Conservation (phyloP, 2,888 invertebrate genomes). For the Caenorhabditis wallacei region DNA sequence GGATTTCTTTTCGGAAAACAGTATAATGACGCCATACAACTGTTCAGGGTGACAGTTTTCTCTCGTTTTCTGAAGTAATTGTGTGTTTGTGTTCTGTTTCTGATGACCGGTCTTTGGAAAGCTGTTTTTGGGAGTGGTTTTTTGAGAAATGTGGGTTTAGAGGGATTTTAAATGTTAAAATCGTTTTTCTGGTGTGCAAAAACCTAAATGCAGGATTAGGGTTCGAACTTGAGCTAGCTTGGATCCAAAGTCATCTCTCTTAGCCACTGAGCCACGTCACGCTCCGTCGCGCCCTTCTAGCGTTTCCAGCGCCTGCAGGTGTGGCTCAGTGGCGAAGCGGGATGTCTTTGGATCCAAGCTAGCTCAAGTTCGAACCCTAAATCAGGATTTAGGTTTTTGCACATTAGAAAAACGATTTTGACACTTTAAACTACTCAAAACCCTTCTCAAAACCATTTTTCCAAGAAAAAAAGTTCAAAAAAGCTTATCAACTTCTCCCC, state of each 20-base stretch:
- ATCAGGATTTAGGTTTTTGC: neutral
- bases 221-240: too few relatives aligned
- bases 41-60: slow-evolving; percentile 11
- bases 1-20: slow-evolving; percentile 7
- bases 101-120: neutral
- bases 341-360: too few relatives aligned
- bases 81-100: slow-evolving; percentile 7
- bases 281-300: too few relatives aligned
- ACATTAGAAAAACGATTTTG: neutral
- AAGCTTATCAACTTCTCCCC: neutral
- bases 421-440: neutral
- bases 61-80: neutral
- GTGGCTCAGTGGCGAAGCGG: neutral
- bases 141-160: neutral
- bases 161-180: neutral
- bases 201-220: neutral
- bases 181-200: neutral
- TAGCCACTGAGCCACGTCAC: too few relatives aligned
- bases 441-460: too few relatives aligned
- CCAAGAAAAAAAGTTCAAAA: too few relatives aligned
- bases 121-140: neutral
- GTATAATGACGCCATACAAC: slow-evolving; percentile 27
- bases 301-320: too few relatives aligned
- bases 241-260: too few relatives aligned
- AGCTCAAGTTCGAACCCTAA: too few relatives aligned